Percentiles rank a stretch among this genome's conserved stretches.
Evolutionary conservation across 2,888 invertebrate genomes (phyloP).

Genomic region (Lasioglossum villosulum): DNA sequence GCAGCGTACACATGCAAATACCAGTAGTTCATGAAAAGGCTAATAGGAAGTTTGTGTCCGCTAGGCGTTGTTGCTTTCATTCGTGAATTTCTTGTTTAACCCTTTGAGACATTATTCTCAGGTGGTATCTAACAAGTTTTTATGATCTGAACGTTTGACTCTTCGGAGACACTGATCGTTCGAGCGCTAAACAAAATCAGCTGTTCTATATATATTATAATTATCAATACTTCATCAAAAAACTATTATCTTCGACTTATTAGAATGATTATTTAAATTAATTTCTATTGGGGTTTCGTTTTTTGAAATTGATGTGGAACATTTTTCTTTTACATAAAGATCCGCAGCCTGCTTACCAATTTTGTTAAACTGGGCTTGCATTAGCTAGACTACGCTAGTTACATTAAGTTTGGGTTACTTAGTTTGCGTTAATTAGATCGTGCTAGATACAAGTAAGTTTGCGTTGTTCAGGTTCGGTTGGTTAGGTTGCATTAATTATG

Average conservation of each 20-base stretch:
- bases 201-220: too few relatives aligned
- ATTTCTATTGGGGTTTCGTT: background rate
- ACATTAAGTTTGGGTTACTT: constrained; percentile 8
- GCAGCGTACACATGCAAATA: background rate
- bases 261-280: background rate
- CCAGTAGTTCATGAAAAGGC: too few relatives aligned
- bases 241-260: background rate
- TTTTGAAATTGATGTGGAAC: background rate
- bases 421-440: background rate
- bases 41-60: too few relatives aligned
- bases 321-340: background rate
- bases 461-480: background rate
- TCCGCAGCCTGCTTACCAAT: background rate
- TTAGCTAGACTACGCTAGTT: background rate
- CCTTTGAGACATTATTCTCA: too few relatives aligned
- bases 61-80: too few relatives aligned
- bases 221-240: too few relatives aligned
- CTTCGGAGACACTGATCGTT: too few relatives aligned
- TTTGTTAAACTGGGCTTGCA: background rate
- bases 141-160: too few relatives aligned
- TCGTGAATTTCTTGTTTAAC: too few relatives aligned
- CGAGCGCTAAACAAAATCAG: too few relatives aligned
- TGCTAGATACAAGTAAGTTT: background rate
- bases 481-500: background rate
- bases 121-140: too few relatives aligned